phyloP scores from a whole-genome alignment of 2,888 invertebrate genomes.

The Eristalis pertinax region DNA sequence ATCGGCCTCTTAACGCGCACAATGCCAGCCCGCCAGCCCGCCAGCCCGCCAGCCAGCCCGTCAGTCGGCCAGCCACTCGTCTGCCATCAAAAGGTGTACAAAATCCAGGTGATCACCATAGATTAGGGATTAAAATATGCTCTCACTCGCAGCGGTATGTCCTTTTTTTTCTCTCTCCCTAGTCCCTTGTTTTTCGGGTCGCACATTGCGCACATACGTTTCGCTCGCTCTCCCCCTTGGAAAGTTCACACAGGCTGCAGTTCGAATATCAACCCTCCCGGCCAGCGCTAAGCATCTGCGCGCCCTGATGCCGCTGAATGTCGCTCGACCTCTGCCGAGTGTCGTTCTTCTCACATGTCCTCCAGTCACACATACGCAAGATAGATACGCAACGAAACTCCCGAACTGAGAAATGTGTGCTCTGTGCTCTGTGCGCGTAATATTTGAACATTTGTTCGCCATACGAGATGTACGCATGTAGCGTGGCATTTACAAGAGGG shows the following conservation, averaged over 20 bases:
- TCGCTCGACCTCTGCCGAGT: conserved; percentile 53
- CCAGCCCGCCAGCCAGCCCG: conserved; percentile 1
- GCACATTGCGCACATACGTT: conserved; percentile 60
- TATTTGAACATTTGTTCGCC: conserved; percentile 67
- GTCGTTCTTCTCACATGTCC: conserved; percentile 63
- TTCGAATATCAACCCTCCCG: conserved; percentile 59
- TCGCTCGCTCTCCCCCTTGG: conserved; percentile 37
- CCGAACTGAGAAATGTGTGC: conserved; percentile 32
- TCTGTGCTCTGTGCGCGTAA: conserved; percentile 35
- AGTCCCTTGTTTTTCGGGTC: conserved; percentile 29
- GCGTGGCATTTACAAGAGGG: conserved; percentile 51
- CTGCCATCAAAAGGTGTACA: conserved; percentile 57
- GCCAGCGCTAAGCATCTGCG: conserved; percentile 56
- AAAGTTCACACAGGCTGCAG: conserved; percentile 21
- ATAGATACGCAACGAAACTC: conserved; percentile 27
- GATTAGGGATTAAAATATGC: conserved; percentile 69
- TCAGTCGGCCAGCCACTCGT: not conserved
- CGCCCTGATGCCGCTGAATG: conserved; percentile 67
- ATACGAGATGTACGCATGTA: conserved; percentile 10
- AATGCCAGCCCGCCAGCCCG: not conserved
- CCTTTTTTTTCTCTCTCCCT: conserved; percentile 19
- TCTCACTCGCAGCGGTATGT: conserved; percentile 56
- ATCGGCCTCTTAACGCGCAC: conserved; percentile 34
- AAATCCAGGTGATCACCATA: conserved; percentile 68
- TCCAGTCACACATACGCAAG: conserved; percentile 55